A percentile compares a stretch with the other conserved stretches of the same genome.
Evolutionary conservation across 2,888 invertebrate species (phyloP).

Genomic region (Embidobia sp.): DNA sequence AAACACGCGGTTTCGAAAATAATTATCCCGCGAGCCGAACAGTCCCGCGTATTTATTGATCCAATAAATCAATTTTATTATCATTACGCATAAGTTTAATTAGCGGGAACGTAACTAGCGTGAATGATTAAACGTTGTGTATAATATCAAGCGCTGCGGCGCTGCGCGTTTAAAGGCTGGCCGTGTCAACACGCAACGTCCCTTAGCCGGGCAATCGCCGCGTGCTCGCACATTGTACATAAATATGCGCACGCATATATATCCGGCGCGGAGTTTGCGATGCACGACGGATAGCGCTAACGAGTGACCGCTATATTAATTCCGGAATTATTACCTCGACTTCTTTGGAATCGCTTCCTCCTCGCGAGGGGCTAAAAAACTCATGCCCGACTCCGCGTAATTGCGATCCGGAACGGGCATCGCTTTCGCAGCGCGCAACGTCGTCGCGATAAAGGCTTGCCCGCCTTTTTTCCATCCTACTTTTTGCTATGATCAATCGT

Average conservation of each 20-base stretch:
- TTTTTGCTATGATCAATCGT: too few species aligned
- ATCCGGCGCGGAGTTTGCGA: conserved; percentile 69
- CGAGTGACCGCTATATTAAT: conserved; percentile 75
- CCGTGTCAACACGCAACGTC: conserved; percentile 61
- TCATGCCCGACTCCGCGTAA: conserved; percentile 28
- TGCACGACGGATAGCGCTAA: conserved; percentile 69
- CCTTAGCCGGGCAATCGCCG: conserved; percentile 41
- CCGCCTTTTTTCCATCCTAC: too few species aligned
- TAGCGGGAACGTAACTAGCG: conserved; percentile 55
- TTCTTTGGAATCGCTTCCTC: conserved; percentile 62
- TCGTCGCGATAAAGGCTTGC: too few species aligned
- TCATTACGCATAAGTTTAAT: conserved; percentile 59
- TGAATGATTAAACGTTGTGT: conserved; percentile 60
- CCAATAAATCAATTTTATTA: conserved; percentile 63
- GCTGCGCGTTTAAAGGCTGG: conserved; percentile 43
- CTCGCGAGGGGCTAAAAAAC: conserved; percentile 52
- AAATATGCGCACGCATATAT: conserved; percentile 58
- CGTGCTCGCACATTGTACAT: conserved; percentile 48
- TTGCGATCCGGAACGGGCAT: conserved; percentile 49
- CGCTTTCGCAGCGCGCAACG: neutral
- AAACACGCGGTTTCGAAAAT: conserved; percentile 52
- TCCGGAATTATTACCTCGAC: conserved; percentile 72
- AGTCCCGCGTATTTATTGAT: conserved; percentile 59
- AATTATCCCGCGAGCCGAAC: conserved; percentile 47
- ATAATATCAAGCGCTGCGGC: conserved; percentile 38